Conservation (phyloP, 2,888 invertebrate species). For the Phymatocera aterrima region DNA sequence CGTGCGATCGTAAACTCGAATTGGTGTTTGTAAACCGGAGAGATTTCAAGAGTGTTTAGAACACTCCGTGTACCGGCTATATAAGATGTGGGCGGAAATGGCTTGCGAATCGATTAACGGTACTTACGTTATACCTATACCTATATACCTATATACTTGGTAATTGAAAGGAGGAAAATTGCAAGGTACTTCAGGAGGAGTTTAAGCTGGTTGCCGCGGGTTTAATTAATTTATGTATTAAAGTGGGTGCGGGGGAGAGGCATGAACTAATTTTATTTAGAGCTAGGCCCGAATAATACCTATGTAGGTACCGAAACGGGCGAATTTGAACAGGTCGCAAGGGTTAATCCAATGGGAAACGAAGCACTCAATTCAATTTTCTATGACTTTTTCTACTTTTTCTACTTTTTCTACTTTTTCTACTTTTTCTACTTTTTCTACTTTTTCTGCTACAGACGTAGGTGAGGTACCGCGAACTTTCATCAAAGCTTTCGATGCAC, state of each 20-base stretch:
- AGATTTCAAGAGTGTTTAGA: not conserved
- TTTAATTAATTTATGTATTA: constrained; percentile 36
- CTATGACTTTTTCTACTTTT: too few species aligned
- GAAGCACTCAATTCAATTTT: constrained; percentile 4
- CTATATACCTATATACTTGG: not conserved
- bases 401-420: too few species aligned
- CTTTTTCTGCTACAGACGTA: too few species aligned
- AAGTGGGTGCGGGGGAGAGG: too few species aligned
- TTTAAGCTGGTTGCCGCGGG: not conserved
- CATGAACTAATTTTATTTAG: constrained; percentile 22
- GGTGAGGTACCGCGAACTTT: not conserved
- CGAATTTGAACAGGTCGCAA: not conserved
- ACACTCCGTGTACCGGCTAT: not conserved
- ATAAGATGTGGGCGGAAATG: constrained; percentile 18
- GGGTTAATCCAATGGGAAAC: not conserved
- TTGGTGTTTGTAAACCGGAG: constrained; percentile 1
- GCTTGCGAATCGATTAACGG: constrained; percentile 23
- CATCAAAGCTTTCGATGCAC: constrained; percentile 16
- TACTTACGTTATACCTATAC: not conserved
- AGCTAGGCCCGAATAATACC: constrained; percentile 5
- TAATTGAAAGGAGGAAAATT: constrained; percentile 32
- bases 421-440: too few species aligned
- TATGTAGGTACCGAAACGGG: too few species aligned
- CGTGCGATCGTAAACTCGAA: not conserved
- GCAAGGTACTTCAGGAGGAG: not conserved